phyloP scores from a whole-genome alignment of 2,797 vertebrate genomes.

The Enteromius treurensis region DNA sequence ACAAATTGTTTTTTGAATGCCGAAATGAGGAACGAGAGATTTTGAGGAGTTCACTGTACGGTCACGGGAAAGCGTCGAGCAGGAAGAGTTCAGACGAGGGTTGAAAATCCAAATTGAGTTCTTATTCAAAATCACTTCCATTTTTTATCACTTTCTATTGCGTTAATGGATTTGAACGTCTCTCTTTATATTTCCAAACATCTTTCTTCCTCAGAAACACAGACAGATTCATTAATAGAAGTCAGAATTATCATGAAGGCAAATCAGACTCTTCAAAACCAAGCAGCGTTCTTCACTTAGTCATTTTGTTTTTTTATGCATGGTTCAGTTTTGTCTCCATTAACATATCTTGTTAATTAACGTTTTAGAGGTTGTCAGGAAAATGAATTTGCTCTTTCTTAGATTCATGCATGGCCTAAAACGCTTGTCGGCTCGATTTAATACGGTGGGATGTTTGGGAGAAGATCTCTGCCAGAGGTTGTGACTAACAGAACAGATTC shows the following conservation, averaged over 20 bases:
- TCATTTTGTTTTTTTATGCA: neutral
- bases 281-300: neutral
- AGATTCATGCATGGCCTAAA: neutral
- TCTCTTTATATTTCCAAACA: neutral
- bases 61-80: constrained; percentile 48
- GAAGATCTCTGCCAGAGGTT: constrained; percentile 2
- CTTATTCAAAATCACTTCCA: neutral
- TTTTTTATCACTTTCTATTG: neutral
- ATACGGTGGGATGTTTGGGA: neutral
- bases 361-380: constrained; percentile 7
- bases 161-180: neutral
- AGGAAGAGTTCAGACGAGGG: neutral
- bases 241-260: neutral
- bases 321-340: neutral
- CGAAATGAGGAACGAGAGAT: constrained; percentile 45
- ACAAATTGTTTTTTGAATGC: constrained; percentile 54
- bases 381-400: constrained; percentile 2
- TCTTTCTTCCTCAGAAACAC: neutral
- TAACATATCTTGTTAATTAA: constrained; percentile 4
- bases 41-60: constrained; percentile 65
- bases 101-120: neutral
- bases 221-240: neutral
- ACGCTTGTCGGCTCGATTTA: constrained; percentile 15
- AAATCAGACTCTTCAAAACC: neutral
- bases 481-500: neutral